A percentile compares a stretch with the other conserved stretches of the same genome.
phyloP scores from a whole-genome alignment of 2,113 vertebrate genomes.

The Cyprinodon variegatus region DNA sequence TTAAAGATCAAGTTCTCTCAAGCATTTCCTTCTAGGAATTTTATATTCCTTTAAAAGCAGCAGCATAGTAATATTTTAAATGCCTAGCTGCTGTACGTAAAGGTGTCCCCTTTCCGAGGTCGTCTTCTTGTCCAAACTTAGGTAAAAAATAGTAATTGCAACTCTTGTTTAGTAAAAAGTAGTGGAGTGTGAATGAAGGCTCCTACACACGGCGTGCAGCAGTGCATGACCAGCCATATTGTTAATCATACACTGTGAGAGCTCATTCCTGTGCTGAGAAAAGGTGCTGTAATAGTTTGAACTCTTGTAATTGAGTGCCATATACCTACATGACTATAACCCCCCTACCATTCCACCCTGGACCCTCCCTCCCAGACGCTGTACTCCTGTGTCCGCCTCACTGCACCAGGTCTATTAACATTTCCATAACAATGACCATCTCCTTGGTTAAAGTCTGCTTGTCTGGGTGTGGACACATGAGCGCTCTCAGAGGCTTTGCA shows the following conservation, averaged over 20 bases:
- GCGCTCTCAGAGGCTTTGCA: slow-evolving; percentile 19
- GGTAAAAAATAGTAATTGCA: neutral
- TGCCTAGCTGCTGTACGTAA: neutral
- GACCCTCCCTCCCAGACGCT: slow-evolving; percentile 37
- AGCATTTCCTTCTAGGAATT: neutral
- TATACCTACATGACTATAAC: slow-evolving; percentile 30
- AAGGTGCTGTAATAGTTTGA: slow-evolving; percentile 48
- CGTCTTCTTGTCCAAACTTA: neutral
- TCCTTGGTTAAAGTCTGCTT: slow-evolving; percentile 34
- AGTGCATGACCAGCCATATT: slow-evolving; percentile 9
- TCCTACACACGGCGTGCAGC: slow-evolving; percentile 10
- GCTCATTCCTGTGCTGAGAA: slow-evolving; percentile 3
- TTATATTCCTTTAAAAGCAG: neutral
- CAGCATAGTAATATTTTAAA: neutral
- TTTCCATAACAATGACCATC: slow-evolving; percentile 78
- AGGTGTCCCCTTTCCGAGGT: neutral
- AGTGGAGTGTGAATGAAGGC: slow-evolving; percentile 1
- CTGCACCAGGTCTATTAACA: slow-evolving; percentile 71
- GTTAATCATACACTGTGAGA: slow-evolving; percentile 15
- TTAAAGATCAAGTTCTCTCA: no score
- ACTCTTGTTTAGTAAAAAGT: neutral
- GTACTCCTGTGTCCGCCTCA: slow-evolving; percentile 42
- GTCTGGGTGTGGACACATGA: neutral
- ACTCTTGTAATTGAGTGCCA: slow-evolving; percentile 56
- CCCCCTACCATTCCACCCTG: neutral